phyloP scores from a whole-genome alignment of 2,797 vertebrate species.

The Danio aesculapii region DNA sequence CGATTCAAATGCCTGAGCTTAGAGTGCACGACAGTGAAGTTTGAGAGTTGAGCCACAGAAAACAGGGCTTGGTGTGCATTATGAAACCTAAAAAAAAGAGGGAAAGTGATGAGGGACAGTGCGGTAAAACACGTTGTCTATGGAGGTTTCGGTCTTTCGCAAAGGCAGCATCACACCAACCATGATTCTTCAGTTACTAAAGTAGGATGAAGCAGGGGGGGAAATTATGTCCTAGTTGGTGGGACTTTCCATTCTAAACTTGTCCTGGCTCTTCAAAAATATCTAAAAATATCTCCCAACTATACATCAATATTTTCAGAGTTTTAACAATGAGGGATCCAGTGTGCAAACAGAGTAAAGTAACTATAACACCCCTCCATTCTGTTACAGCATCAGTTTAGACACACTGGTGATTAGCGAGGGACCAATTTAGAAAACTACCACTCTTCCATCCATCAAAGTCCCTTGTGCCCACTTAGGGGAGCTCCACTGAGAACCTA shows the following conservation, averaged over 20 bases:
- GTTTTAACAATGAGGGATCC: constrained; percentile 16
- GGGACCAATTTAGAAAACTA: constrained; percentile 66
- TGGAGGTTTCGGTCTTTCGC: neutral
- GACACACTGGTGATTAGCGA: constrained; percentile 56
- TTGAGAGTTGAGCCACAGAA: constrained; percentile 83
- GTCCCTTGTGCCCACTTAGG: constrained; percentile 66
- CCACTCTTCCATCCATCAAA: constrained; percentile 64
- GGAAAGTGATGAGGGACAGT: constrained; percentile 31
- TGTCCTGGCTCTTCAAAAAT: constrained; percentile 19
- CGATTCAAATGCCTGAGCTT: constrained; percentile 81
- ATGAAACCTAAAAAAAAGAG: constrained; percentile 78
- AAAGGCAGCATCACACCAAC: constrained; percentile 15
- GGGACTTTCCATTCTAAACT: constrained; percentile 32
- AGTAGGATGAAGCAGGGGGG: neutral
- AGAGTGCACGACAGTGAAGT: constrained; percentile 73
- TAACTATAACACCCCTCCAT: constrained; percentile 39
- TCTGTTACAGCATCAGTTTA: constrained; percentile 55
- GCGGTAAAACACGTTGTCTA: neutral
- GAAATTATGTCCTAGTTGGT: constrained; percentile 25
- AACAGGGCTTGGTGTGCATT: constrained; percentile 83
- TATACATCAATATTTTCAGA: constrained; percentile 11
- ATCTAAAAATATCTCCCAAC: constrained; percentile 17
- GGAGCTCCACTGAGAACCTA: constrained; percentile 56
- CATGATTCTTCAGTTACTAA: constrained; percentile 3
- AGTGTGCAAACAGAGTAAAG: constrained; percentile 38